Conservation (phyloP, 2,888 invertebrate genomes). For the Spodoptera littoralis region DNA sequence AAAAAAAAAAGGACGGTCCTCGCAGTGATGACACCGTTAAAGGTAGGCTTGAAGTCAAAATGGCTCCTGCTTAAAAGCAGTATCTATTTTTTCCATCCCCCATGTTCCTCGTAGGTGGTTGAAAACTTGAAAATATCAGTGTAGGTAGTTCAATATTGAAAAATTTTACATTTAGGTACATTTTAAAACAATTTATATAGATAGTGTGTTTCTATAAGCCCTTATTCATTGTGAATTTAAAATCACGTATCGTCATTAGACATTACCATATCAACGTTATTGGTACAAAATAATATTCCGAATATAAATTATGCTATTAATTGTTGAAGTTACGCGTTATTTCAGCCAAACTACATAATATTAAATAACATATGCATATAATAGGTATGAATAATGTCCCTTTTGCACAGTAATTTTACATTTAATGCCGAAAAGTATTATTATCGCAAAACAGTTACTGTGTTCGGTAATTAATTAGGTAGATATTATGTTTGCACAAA, state of each 20-base stretch:
- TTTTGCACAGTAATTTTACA: slow-evolving; percentile 22
- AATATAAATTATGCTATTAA: slow-evolving; percentile 11
- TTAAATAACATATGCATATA: slow-evolving; percentile 13
- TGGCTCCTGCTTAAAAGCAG: no score
- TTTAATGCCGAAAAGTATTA: slow-evolving; percentile 22
- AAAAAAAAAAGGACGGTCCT: no score
- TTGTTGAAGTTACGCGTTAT: slow-evolving; percentile 19
- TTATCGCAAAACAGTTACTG: slow-evolving; percentile 22
- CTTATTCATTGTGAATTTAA: no score
- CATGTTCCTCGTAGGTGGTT: no score
- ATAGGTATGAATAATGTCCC: slow-evolving; percentile 17
- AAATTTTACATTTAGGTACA: no score
- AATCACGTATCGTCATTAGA: not conserved
- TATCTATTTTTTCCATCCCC: no score
- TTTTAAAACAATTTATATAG: no score
- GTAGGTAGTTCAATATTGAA: no score
- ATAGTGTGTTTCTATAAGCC: no score
- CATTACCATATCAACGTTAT: not conserved
- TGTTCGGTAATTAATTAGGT: slow-evolving; percentile 20
- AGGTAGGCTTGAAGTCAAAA: no score
- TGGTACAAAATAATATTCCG: slow-evolving; percentile 24
- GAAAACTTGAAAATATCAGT: no score
- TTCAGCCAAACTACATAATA: slow-evolving; percentile 7
- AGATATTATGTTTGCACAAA: slow-evolving; percentile 9
- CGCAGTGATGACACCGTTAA: no score